Evolutionary conservation across 2,888 invertebrate species (phyloP), one percentile per base, ranked within the genome.

Genomic region (Sthenelais limicola): DNA sequence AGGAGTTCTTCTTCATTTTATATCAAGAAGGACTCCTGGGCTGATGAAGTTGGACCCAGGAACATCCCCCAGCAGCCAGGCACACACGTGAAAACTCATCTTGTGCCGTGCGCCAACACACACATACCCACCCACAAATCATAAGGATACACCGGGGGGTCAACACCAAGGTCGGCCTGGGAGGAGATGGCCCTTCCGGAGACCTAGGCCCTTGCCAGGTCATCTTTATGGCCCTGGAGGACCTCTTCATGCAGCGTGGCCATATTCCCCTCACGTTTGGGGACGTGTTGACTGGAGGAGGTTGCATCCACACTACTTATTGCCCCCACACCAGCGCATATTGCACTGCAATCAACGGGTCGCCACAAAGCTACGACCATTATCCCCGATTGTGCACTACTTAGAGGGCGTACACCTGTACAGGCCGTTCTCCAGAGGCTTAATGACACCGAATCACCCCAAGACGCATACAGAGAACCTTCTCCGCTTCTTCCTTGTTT

Each of bases 311-410:
- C n/a, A 18, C n/a, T 33, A 56, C 56, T 56, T 56, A 56, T 56
- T 56, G 18, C 56, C 56, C 5, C 30, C 56, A 33, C 30, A 56
- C 56, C 32, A 33, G 56, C 56, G n/a, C 56, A 56, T 56, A 56
- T 56, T 56, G 56, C 32, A 21, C 56, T n/a, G 32, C 56, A 24
- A 56, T 30, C 38, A 38, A 43, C 24, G 38, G 35, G 62, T 4
- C 4, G 35, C 21, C 21, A 33, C 7, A 21, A 33, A 18, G 26
- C 24, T 43, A 35, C 43, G 62, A 62, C 38, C 62, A 35, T 62
- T 62, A 62, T 35, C 38, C 62, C 62, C 21, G 62, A 62, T 62
- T 62, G 62, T 62, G 62, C 43, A 62, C 62, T 62, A 62, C 62
- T 38, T 62, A 62, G 21, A 18, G 4, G 12, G 24, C 18, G 21